Percentiles rank a stretch among this genome's conserved stretches.
Conservation (phyloP, 35 echinoderm and acorn worm species). For the Lytechinus pictus region DNA sequence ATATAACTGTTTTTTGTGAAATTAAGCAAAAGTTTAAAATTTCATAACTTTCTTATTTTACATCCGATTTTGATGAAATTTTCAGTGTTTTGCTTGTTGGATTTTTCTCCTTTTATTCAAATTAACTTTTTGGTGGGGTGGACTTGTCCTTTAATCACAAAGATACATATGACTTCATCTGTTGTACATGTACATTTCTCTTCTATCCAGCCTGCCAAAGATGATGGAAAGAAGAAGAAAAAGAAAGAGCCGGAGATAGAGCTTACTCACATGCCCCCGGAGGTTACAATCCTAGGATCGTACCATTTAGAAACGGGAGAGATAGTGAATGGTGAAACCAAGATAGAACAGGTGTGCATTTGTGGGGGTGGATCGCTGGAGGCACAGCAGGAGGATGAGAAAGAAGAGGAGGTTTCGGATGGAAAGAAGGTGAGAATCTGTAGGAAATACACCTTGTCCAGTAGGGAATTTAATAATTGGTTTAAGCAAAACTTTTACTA, state of each 20-base stretch:
- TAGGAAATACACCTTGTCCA: background rate
- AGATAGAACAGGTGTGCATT: constrained; percentile 65
- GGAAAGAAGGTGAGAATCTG: constrained; percentile 74
- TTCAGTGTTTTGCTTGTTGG: no score
- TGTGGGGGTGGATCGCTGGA: constrained; percentile 57
- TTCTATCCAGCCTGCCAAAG: background rate
- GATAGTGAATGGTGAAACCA: constrained; percentile 81
- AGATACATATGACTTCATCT: background rate
- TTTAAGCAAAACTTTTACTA: no score
- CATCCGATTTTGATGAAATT: no score
- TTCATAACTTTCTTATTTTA: no score
- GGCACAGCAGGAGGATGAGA: constrained; percentile 47
- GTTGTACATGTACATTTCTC: background rate
- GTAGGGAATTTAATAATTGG: no score
- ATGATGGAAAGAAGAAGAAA: constrained; percentile 87
- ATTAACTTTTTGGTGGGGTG: no score
- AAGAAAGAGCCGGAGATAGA: constrained; percentile 97
- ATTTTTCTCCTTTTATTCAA: no score
- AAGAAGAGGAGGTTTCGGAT: constrained; percentile 67
- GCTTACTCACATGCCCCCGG: constrained; percentile 75
- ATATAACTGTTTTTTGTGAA: no score
- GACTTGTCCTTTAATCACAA: no score
- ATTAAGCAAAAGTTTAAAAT: no score
- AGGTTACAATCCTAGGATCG: constrained; percentile 76
- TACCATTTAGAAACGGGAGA: constrained; percentile 72